Percentiles rank a stretch among this genome's conserved stretches.
Conservation (phyloP, 2,888 invertebrate species). For the Xestia ashworthii region DNA sequence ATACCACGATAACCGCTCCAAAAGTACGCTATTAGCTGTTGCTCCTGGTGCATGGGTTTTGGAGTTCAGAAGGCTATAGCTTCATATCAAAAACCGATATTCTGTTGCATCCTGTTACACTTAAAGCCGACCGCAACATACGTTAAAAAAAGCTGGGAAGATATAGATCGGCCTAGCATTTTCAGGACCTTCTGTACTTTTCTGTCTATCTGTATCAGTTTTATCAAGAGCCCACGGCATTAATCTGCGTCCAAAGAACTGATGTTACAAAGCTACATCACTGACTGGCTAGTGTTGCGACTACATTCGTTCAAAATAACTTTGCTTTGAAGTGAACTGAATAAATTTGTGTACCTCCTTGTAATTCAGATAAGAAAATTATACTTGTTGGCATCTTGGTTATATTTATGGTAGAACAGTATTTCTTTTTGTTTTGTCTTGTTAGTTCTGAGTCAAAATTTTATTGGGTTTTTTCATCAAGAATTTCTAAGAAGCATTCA, state of each 20-base stretch:
- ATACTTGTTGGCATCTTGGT: neutral
- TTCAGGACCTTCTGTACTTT: neutral
- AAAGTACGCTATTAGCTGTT: neutral
- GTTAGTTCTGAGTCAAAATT: too few species aligned
- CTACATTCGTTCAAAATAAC: neutral
- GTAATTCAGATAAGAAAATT: neutral
- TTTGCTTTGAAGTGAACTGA: neutral
- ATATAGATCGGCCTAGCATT: neutral
- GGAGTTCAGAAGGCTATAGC: too few species aligned
- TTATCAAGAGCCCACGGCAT: conserved; percentile 19
- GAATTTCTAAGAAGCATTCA: neutral
- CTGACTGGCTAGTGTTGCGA: conserved; percentile 26
- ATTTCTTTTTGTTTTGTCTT: too few species aligned
- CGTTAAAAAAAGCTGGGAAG: neutral
- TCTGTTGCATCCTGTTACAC: neutral
- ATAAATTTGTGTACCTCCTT: neutral
- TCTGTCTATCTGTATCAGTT: neutral
- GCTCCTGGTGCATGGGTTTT: neutral
- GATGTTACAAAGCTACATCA: conserved; percentile 17
- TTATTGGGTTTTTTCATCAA: too few species aligned
- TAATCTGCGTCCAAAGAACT: conserved; percentile 34
- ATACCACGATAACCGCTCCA: too few species aligned
- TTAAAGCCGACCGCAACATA: neutral
- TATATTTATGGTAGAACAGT: neutral
- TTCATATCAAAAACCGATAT: neutral